Evolutionary conservation across 2,797 vertebrate genomes (phyloP).

Genomic region (Megalops cyprinoides): DNA sequence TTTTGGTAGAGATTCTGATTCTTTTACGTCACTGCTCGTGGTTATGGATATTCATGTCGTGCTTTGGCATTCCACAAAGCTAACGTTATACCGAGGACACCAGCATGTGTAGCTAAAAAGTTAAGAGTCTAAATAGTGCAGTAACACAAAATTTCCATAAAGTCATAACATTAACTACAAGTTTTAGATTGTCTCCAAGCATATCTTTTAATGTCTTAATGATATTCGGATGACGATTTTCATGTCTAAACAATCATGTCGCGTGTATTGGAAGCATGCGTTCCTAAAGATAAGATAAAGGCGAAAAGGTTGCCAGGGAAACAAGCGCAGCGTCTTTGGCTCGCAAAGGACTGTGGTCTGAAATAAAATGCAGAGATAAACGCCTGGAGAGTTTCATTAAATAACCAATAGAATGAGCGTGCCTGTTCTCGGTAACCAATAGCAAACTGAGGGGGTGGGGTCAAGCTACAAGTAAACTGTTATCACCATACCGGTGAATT

Average conservation of each 20-base stretch:
- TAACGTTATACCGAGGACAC: too few species aligned
- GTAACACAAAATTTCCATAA: too few species aligned
- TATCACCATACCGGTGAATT: slow-evolving; percentile 41
- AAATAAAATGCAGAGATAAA: slow-evolving; percentile 78
- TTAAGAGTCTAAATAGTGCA: too few species aligned
- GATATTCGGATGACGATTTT: too few species aligned
- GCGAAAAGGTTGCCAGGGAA: slow-evolving; percentile 49
- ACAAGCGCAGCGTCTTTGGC: slow-evolving; percentile 34
- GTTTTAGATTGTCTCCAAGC: too few species aligned
- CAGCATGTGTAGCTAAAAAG: too few species aligned
- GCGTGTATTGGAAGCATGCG: neutral
- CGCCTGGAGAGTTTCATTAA: slow-evolving; percentile 41
- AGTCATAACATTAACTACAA: too few species aligned
- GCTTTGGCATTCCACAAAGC: too few species aligned
- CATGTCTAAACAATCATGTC: neutral
- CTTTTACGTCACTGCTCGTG: too few species aligned
- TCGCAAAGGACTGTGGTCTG: slow-evolving; percentile 72
- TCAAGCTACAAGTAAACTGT: slow-evolving; percentile 65
- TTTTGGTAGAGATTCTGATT: too few species aligned
- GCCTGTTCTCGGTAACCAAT: slow-evolving; percentile 60
- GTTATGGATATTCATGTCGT: too few species aligned
- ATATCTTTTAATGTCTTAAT: too few species aligned
- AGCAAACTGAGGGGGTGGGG: slow-evolving; percentile 40
- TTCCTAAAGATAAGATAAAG: neutral
- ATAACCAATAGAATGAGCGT: slow-evolving; percentile 58